Evolutionary conservation across 2,888 invertebrate genomes (phyloP).

Genomic region (Xestia c-nigrum): DNA sequence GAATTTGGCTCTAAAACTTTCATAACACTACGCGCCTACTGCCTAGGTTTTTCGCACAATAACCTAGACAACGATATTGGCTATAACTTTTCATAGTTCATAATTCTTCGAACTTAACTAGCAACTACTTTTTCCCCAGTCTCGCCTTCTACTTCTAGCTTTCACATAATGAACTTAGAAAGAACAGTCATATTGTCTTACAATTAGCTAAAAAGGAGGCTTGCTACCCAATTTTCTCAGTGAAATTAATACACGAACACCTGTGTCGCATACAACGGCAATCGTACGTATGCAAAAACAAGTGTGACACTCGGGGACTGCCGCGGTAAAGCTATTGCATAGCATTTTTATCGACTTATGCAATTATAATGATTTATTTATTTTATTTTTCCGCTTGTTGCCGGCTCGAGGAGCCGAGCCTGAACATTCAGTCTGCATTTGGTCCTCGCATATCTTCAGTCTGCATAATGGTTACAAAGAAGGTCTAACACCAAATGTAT

Average conservation of each 20-base stretch:
- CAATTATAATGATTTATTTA: too few species aligned
- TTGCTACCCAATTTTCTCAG: neutral
- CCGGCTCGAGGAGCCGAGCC: too few species aligned
- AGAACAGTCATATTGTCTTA: conserved; percentile 7
- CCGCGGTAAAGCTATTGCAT: too few species aligned
- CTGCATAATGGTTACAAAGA: too few species aligned
- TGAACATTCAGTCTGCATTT: too few species aligned
- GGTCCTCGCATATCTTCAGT: too few species aligned
- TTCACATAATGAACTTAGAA: conserved; percentile 26
- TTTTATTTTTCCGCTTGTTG: too few species aligned
- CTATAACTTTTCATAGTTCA: conserved; percentile 20
- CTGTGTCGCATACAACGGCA: neutral
- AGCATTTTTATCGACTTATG: too few species aligned
- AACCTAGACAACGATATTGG: neutral
- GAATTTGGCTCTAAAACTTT: neutral
- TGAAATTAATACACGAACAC: neutral
- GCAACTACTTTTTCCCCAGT: neutral
- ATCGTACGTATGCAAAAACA: neutral
- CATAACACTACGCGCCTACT: neutral
- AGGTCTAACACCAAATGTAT: too few species aligned
- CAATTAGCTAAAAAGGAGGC: conserved; percentile 10
- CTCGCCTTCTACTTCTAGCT: conserved; percentile 15
- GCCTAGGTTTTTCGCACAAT: neutral
- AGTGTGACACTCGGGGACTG: too few species aligned
- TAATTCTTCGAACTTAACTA: neutral